Conservation (phyloP, 2,113 vertebrate species). For the Callithrix jacchus region DNA sequence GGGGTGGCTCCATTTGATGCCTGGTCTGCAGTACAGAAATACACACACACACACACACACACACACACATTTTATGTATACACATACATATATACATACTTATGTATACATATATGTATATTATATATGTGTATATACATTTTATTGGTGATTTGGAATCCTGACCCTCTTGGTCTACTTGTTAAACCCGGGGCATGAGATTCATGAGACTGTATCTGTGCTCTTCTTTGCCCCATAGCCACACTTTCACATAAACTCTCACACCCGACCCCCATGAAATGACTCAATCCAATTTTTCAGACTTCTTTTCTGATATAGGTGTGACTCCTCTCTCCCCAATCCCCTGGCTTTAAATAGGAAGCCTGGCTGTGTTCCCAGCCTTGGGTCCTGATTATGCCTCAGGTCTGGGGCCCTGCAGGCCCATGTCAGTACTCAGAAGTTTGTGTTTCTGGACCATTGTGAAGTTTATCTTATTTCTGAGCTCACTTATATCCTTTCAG, state of each 20-base stretch:
- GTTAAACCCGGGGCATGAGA: not conserved
- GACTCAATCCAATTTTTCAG: not conserved
- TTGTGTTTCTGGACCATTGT: not conserved
- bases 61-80: no score
- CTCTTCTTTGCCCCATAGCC: not conserved
- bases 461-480: not conserved
- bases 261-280: not conserved
- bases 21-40: not conserved
- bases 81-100: no score
- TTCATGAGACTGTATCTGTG: not conserved
- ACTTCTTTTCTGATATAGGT: not conserved
- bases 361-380: not conserved
- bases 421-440: fast-evolving
- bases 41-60: no score
- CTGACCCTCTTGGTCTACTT: not conserved
- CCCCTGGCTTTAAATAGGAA: not conserved
- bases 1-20: fast-evolving
- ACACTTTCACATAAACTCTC: not conserved
- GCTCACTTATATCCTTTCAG: not conserved
- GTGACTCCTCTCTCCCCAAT: not conserved
- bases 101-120: no score
- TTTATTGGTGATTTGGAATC: not conserved
- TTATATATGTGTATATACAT: not conserved
- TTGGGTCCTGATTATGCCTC: fast-evolving
- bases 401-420: not conserved